Percentiles rank a stretch among this genome's conserved stretches.
Conservation (phyloP, 2,888 invertebrate genomes). For the Eupithecia tripunctaria region DNA sequence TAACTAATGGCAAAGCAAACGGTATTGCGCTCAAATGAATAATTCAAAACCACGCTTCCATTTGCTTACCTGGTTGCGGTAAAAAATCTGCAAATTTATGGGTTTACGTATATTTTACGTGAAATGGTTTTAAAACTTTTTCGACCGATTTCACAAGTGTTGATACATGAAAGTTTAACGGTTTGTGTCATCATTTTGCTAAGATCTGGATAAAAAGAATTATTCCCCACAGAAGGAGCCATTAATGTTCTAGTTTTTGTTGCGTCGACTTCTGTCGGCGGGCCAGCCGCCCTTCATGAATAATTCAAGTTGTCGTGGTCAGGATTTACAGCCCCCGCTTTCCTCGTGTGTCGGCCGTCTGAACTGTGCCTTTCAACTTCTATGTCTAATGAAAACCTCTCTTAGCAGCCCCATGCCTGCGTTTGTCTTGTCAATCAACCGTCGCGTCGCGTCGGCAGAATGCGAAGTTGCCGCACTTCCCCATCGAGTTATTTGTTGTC, state of each 20-base stretch:
- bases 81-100: constrained; percentile 46
- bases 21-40: constrained; percentile 61
- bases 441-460: constrained; percentile 49
- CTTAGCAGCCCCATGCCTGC: constrained; percentile 65
- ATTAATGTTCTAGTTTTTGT: constrained; percentile 44
- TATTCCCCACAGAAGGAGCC: constrained; percentile 20
- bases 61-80: constrained; percentile 49
- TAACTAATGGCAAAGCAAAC: constrained; percentile 53
- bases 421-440: constrained; percentile 81
- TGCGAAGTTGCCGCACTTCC: constrained; percentile 66
- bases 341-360: constrained; percentile 47
- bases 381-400: constrained; percentile 71
- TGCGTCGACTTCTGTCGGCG: constrained; percentile 39
- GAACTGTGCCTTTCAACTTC: constrained; percentile 54
- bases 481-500: constrained; percentile 77
- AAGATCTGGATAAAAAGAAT: neutral
- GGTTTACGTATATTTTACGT: constrained; percentile 42
- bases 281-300: constrained; percentile 62
- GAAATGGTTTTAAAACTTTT: neutral
- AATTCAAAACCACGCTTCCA: constrained; percentile 55
- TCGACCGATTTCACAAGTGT: neutral
- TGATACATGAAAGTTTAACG: neutral
- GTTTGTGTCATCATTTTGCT: neutral
- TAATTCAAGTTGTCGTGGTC: constrained; percentile 67
- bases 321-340: constrained; percentile 61